phyloP scores from a whole-genome alignment of 2,113 vertebrate genomes.

The Bombycilla garrulus region DNA sequence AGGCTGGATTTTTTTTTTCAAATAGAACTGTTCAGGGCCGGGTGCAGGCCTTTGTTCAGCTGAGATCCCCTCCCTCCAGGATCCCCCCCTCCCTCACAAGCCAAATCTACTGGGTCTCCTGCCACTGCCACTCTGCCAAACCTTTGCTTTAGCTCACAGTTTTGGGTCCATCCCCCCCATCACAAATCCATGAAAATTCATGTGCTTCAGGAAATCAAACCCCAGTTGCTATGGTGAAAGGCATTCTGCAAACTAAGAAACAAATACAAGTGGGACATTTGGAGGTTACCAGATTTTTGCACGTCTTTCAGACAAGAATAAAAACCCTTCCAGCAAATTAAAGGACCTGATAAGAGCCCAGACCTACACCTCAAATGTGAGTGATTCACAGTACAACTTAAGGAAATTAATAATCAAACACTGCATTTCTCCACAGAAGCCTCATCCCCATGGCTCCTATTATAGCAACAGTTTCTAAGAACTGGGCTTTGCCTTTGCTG shows the following conservation, averaged over 20 bases:
- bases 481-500: not conserved
- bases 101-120: not conserved
- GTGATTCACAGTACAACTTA: not conserved
- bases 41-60: not conserved
- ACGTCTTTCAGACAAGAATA: not conserved
- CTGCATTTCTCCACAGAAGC: not conserved
- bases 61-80: not conserved
- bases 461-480: not conserved
- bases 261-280: conserved; percentile 59
- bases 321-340: not conserved
- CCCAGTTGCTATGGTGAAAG: conserved; percentile 66
- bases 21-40: not conserved
- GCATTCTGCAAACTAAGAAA: conserved; percentile 57
- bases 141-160: not conserved
- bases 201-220: conserved; percentile 14
- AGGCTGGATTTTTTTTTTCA: not conserved
- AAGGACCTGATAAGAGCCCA: not conserved
- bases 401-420: not conserved
- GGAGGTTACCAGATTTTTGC: conserved; percentile 45
- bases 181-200: conserved; percentile 43
- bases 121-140: not conserved
- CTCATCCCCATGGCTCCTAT: not conserved
- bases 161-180: not conserved
- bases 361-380: not conserved
- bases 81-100: not conserved